phyloP scores from a whole-genome alignment of 2,888 invertebrate genomes.

The Tachina fera region DNA sequence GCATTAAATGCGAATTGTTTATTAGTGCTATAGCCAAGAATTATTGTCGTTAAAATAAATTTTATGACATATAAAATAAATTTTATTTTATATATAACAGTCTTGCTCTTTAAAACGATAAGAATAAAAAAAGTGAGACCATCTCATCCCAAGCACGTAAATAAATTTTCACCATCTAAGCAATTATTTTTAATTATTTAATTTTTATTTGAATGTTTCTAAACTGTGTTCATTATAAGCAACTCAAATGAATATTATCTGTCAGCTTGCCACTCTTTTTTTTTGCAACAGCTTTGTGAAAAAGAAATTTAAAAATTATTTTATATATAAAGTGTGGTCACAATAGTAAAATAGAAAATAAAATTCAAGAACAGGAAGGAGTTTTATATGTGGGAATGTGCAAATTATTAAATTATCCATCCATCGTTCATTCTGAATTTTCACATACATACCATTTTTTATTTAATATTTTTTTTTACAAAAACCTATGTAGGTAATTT shows the following conservation, averaged over 20 bases:
- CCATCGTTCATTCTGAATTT: too few relatives aligned
- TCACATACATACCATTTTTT: too few relatives aligned
- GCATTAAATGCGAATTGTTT: neutral
- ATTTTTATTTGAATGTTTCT: conserved; percentile 40
- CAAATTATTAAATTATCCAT: too few relatives aligned
- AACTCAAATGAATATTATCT: neutral
- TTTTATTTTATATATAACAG: conserved; percentile 21
- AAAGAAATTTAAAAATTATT: too few relatives aligned
- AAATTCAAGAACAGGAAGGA: too few relatives aligned
- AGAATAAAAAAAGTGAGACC: neutral
- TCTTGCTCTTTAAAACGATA: conserved; percentile 6
- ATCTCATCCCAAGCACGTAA: conserved; percentile 39
- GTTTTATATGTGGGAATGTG: too few relatives aligned
- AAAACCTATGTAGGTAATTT: too few relatives aligned
- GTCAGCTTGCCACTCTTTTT: neutral
- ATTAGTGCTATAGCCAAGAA: neutral
- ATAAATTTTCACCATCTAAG: conserved; percentile 45
- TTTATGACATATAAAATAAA: conserved; percentile 15
- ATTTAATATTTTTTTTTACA: too few relatives aligned
- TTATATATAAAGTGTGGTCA: too few relatives aligned
- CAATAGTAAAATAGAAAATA: too few relatives aligned
- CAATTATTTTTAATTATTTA: conserved; percentile 58
- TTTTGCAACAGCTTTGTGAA: neutral
- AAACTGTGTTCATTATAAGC: neutral
- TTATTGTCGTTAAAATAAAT: conserved; percentile 9